Conservation (phyloP, 2,113 vertebrate species). For the Myocastor coypus region DNA sequence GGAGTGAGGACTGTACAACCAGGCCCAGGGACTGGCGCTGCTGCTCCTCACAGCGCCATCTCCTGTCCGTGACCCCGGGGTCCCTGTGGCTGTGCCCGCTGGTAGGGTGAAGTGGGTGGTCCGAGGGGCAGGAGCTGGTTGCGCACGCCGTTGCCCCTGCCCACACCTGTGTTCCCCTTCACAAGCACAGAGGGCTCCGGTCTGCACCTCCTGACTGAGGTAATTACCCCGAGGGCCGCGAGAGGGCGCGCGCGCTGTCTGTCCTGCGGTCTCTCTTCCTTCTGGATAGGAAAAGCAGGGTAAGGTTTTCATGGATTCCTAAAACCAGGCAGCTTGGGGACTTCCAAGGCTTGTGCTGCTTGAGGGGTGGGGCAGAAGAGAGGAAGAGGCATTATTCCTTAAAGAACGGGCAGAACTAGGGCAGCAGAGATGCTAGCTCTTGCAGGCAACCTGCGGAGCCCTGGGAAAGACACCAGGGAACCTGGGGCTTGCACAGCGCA, state of each 20-base stretch:
- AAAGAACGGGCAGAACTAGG: too few relatives aligned
- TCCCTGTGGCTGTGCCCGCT: background rate
- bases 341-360: too few relatives aligned
- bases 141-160: background rate
- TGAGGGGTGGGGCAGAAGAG: too few relatives aligned
- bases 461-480: too few relatives aligned
- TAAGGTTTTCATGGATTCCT: too few relatives aligned
- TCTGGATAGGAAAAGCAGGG: too few relatives aligned
- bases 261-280: background rate
- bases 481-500: too few relatives aligned
- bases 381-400: too few relatives aligned
- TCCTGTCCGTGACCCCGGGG: background rate
- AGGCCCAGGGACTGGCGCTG: background rate
- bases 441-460: too few relatives aligned
- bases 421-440: too few relatives aligned
- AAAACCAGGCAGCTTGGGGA: too few relatives aligned
- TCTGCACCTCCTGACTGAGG: background rate
- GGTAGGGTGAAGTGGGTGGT: background rate
- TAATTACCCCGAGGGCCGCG: background rate
- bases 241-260: background rate
- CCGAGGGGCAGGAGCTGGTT: background rate
- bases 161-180: background rate
- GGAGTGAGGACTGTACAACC: background rate
- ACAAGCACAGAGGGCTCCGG: background rate
- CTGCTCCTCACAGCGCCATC: too few relatives aligned